Percentiles rank a stretch among this genome's conserved stretches.
These are phyloP conservation scores for Panopea generosa DNA, from an alignment of 2,888 invertebrate species.

Conservation along the genomic window DNA sequence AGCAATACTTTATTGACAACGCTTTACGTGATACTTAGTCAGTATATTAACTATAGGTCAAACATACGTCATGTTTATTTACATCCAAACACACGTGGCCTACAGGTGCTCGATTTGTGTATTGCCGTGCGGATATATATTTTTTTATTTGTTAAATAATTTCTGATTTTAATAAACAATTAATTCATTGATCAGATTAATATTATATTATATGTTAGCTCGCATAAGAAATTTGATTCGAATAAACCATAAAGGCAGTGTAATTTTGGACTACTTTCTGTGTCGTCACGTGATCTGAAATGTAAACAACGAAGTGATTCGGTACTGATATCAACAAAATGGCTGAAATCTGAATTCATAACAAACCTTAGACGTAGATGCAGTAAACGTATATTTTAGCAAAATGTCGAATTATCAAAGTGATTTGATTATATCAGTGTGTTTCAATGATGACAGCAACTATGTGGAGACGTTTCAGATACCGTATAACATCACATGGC, in stretches of 20 bases:
- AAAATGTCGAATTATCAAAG: constrained; percentile 22
- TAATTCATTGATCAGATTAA: too few relatives aligned
- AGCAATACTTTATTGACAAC: too few relatives aligned
- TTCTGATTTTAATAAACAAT: too few relatives aligned
- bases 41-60: too few relatives aligned
- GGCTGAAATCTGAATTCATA: constrained; percentile 36
- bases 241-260: too few relatives aligned
- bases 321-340: constrained; percentile 54
- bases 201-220: too few relatives aligned
- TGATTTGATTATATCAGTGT: constrained; percentile 42
- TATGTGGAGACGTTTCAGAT: constrained; percentile 61
- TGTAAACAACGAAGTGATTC: constrained; percentile 46
- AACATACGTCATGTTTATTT: constrained; percentile 48
- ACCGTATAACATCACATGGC: constrained; percentile 59
- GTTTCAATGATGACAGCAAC: constrained; percentile 46
- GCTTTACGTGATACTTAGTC: too few relatives aligned
- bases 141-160: too few relatives aligned
- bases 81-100: constrained; percentile 31
- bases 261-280: constrained; percentile 37
- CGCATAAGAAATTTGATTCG: too few relatives aligned
- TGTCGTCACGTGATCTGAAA: constrained; percentile 42
- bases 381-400: background rate
- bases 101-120: constrained; percentile 13
- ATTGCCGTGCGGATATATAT: too few relatives aligned
- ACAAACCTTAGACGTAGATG: background rate